phyloP scores from a whole-genome alignment of 1,140 invertebrate genomes.

The Drosophila teissieri region DNA sequence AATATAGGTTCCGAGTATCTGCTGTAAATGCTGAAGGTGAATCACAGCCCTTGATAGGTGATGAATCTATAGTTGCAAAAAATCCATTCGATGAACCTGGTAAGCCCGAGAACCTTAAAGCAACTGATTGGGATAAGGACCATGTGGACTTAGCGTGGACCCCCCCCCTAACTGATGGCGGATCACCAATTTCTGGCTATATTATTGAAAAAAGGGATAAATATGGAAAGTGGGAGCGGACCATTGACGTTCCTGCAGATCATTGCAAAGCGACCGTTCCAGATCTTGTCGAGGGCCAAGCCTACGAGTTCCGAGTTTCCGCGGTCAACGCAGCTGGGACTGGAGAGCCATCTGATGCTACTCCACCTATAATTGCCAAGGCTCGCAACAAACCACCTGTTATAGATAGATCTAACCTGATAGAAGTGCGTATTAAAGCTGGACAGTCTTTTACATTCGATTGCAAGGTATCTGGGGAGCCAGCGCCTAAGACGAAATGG shows the following conservation, averaged over 20 bases:
- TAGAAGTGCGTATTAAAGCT: slow-evolving; percentile 95
- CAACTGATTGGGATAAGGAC: slow-evolving; percentile 98
- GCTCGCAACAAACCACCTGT: slow-evolving; percentile 96
- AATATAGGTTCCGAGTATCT: slow-evolving; percentile 97
- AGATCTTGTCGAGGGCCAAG: slow-evolving; percentile 95
- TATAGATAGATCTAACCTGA: slow-evolving; percentile 94
- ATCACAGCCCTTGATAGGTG: slow-evolving; percentile 95
- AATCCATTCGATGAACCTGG: slow-evolving; percentile 98
- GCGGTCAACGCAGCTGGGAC: slow-evolving; percentile 97
- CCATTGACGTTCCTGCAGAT: slow-evolving; percentile 88
- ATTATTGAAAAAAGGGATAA: slow-evolving; percentile 97
- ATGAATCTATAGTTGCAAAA: slow-evolving; percentile 95
- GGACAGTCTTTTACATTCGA: slow-evolving; percentile 89
- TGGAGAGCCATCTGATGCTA: slow-evolving; percentile 96
- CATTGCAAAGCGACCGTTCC: slow-evolving; percentile 93
- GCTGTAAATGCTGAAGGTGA: slow-evolving; percentile 98
- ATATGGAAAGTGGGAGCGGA: slow-evolving; percentile 95
- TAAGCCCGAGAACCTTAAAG: slow-evolving; percentile 94
- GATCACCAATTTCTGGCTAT: slow-evolving; percentile 94
- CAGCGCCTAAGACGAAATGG: slow-evolving; percentile 96
- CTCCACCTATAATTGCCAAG: slow-evolving; percentile 97
- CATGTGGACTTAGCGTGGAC: slow-evolving; percentile 96
- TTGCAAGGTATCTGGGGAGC: slow-evolving; percentile 94
- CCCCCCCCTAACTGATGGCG: slow-evolving; percentile 92
- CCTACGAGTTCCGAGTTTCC: slow-evolving; percentile 95